Evolutionary conservation across 2,797 vertebrate genomes (phyloP).

Genomic region (Hafferia zeledoni): DNA sequence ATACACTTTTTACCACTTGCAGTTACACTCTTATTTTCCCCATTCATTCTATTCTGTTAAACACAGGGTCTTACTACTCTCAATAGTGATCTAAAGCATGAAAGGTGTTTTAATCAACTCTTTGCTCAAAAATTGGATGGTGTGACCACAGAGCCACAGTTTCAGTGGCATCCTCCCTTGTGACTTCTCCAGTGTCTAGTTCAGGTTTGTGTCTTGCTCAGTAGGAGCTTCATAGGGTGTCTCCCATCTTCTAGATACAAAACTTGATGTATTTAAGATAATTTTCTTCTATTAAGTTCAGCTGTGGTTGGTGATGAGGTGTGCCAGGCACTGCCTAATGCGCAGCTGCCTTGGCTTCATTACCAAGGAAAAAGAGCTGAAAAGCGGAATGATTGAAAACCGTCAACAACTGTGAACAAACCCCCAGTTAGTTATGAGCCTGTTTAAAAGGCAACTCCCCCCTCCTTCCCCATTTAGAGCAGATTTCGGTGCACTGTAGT

Average conservation of each 20-base stretch:
- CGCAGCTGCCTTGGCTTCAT: not conserved
- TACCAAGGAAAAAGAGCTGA: not conserved
- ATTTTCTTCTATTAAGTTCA: not conserved
- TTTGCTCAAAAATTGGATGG: not conserved
- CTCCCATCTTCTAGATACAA: not conserved
- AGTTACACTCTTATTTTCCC: not conserved
- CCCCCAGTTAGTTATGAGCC: not conserved
- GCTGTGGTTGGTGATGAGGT: not conserved
- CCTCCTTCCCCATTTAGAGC: not conserved
- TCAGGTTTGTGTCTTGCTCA: not conserved
- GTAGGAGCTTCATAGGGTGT: not conserved
- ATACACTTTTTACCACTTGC: not conserved
- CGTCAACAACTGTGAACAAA: not conserved
- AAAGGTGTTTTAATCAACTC: not conserved
- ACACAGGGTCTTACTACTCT: not conserved
- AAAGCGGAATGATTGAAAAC: not conserved
- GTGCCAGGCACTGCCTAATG: not conserved
- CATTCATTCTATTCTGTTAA: not conserved
- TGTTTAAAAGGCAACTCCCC: not conserved
- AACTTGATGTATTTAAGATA: not conserved
- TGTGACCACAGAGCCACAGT: fast-evolving
- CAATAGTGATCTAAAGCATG: not conserved
- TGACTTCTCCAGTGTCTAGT: not conserved
- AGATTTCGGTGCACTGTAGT: not conserved
- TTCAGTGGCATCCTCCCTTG: not conserved